Evolutionary conservation across 2,797 vertebrate genomes (phyloP), one percentile per base, ranked within the genome.

Genomic region (Anguilla obscura): DNA sequence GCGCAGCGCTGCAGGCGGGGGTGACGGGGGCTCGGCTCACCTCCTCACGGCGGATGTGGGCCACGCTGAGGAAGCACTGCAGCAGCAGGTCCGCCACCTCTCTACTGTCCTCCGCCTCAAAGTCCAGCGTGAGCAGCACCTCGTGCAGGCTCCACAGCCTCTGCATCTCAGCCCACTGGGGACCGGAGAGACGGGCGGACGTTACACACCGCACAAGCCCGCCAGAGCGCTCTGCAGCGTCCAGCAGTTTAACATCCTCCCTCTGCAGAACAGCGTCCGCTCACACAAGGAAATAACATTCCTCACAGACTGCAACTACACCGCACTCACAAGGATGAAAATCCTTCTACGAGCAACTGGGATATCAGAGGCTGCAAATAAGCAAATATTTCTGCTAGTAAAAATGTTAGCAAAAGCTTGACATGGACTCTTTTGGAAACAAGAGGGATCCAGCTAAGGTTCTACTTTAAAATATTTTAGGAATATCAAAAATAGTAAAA

Each of bases 71-170:
- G 91, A 98, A 98, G 92, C 98, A 98, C 85, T 96, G 96, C 48
- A 98, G 96, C 88, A 99, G 94, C 92, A 97, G 92, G 91, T 98
- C 94, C 10, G 95, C 96, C 84, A 98, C 94, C 91, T 96, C 95
- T 92, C 95, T 95, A 91, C 95, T 97, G 83, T 96, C 96, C 60
- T 97, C 96, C 0, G 95, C 96, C 66, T 95, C 90, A 88, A 97
- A 98, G 92, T 97, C 96, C 91, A 98, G 95, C 89, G 92, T 96
- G 88, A 96, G 93, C 8, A 99, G 93, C 21, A 96, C 93, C 33
- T 95, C 93, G 69, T 97, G 98, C 1, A 98, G 93, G 90, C 89
- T 94, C 97, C 97, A 98, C 0, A 98, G 88, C 89, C 96, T 95
- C 92, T 95, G 92, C 79, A 99, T 91, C 91, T 98, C 97, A 85